These are phyloP conservation scores for Intellagama lesueurii DNA, from an alignment of 2,797 vertebrate genomes.

Conservation along the genomic window DNA sequence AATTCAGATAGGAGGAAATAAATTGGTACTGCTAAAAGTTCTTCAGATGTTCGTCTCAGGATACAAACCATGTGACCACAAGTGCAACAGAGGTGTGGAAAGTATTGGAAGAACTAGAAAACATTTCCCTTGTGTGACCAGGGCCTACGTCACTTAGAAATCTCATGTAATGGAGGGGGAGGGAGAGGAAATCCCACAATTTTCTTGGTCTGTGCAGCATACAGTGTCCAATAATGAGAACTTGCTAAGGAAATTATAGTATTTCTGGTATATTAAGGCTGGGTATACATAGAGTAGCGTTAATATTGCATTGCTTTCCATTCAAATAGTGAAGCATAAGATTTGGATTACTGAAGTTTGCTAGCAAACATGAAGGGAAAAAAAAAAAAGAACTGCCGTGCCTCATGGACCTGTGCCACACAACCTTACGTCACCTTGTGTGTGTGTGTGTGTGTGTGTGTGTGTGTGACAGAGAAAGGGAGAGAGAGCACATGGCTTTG, in stretches of 20 bases:
- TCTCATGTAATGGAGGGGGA: neutral
- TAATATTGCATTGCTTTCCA: neutral
- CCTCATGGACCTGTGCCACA: constrained; percentile 23
- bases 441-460: constrained; percentile 2
- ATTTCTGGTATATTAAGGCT: neutral
- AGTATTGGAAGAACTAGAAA: too few relatives aligned
- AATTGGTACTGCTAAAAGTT: too few relatives aligned
- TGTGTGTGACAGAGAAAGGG: neutral
- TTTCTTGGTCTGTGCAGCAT: neutral
- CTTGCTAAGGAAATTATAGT: neutral
- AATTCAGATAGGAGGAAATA: too few relatives aligned
- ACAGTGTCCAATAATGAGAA: neutral
- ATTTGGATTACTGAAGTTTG: neutral
- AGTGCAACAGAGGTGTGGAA: too few relatives aligned
- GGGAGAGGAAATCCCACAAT: neutral
- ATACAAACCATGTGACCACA: too few relatives aligned
- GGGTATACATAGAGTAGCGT: neutral
- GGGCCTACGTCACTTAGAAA: neutral
- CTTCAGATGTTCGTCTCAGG: too few relatives aligned
- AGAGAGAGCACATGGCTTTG: neutral
- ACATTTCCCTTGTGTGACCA: too few relatives aligned
- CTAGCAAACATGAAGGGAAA: neutral
- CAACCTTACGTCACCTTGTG: constrained; percentile 53
- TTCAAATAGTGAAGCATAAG: too few relatives aligned
- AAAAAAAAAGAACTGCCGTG: constrained; percentile 27